Percentiles rank a stretch among this genome's conserved stretches.
phyloP scores from a whole-genome alignment of 2,888 invertebrate genomes.

The Anaspis maculata region DNA sequence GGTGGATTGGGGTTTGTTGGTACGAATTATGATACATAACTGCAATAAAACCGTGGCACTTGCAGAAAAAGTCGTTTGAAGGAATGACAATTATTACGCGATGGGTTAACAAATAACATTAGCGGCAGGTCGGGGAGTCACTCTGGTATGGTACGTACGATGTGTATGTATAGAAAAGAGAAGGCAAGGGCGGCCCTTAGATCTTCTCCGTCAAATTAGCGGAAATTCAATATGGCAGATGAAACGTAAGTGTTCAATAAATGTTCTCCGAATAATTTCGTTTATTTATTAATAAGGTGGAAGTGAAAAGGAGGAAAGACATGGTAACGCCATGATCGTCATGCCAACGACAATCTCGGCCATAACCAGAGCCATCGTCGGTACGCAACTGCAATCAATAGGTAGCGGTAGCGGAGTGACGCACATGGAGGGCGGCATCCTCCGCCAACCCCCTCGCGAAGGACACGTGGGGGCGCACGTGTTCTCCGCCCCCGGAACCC shows the following conservation, averaged over 20 bases:
- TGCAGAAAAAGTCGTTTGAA: no score
- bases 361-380: constrained; percentile 29
- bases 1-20: no score
- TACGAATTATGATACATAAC: no score
- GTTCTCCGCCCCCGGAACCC: constrained; percentile 31
- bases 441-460: constrained; percentile 32
- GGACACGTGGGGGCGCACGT: constrained; percentile 40
- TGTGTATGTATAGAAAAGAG: no score
- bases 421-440: constrained; percentile 35
- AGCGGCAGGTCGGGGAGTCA: no score
- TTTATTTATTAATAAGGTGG: constrained; percentile 17
- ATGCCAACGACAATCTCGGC: constrained; percentile 33
- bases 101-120: no score
- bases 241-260: not conserved
- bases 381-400: constrained; percentile 34
- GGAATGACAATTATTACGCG: no score
- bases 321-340: constrained; percentile 28
- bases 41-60: no score
- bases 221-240: not conserved
- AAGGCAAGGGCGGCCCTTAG: no score
- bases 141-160: no score
- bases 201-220: no score
- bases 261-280: constrained; percentile 2
- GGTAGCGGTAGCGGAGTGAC: constrained; percentile 37
- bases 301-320: constrained; percentile 24